A percentile compares a stretch with the other conserved stretches of the same genome.
These are phyloP conservation scores for Calosoma granatense DNA, from an alignment of 1,140 invertebrate species.

Conservation along the genomic window DNA sequence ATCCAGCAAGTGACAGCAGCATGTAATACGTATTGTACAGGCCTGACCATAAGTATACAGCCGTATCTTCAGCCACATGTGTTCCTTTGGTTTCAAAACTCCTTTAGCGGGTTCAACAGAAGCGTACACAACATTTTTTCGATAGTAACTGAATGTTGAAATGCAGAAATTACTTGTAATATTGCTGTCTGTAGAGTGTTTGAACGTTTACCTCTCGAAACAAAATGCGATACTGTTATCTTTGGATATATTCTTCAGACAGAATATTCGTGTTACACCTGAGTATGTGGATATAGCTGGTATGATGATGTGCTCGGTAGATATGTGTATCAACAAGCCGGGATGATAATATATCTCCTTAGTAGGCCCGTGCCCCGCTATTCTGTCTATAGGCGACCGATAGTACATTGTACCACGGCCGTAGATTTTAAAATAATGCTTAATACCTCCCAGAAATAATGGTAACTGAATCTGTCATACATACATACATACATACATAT, in stretches of 20 bases:
- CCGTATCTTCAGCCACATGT: slow-evolving; percentile 11
- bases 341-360: not conserved
- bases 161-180: not conserved
- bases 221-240: not conserved
- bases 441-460: not conserved
- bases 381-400: not conserved
- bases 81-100: slow-evolving; percentile 17
- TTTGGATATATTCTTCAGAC: not conserved
- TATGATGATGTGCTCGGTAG: not conserved
- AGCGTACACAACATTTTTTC: slow-evolving; percentile 16
- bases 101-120: slow-evolving; percentile 15
- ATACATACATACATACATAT: not conserved
- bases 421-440: not conserved
- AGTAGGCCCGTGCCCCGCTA: not conserved
- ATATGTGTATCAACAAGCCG: not conserved
- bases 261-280: not conserved
- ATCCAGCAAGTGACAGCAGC: slow-evolving; percentile 20
- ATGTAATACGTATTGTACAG: slow-evolving; percentile 13
- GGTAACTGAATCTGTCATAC: not conserved
- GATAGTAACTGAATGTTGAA: slow-evolving; percentile 12
- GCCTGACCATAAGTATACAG: slow-evolving; percentile 17
- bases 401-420: not conserved
- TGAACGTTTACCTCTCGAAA: not conserved
- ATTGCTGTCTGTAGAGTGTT: no score
- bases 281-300: not conserved